phyloP scores from a whole-genome alignment of 2,113 vertebrate genomes.

The Ceyx margarethae region DNA sequence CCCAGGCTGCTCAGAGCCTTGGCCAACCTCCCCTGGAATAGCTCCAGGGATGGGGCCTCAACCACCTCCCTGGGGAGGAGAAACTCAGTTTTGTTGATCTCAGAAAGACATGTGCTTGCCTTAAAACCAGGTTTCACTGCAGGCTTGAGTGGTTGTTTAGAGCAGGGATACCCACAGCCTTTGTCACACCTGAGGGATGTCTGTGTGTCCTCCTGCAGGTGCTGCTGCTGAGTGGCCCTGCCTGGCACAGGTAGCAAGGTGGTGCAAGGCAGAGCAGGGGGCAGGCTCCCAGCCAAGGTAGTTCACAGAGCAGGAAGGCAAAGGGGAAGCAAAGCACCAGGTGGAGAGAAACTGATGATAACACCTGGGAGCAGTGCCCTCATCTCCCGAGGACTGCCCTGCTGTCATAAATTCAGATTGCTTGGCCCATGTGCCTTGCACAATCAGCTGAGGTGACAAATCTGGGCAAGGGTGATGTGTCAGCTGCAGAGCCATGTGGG shows the following conservation, averaged over 20 bases:
- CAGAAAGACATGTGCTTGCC: background rate
- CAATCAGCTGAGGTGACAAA: background rate
- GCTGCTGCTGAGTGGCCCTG: fast-evolving
- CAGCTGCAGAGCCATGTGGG: background rate
- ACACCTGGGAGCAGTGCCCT: background rate
- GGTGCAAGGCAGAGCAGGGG: fast-evolving
- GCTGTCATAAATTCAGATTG: background rate
- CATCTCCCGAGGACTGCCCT: background rate
- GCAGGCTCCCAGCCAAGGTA: too few species aligned
- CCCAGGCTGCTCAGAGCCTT: too few species aligned
- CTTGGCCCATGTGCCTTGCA: background rate
- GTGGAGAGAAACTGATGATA: background rate
- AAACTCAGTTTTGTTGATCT: background rate
- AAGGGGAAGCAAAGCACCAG: background rate
- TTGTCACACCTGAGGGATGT: fast-evolving
- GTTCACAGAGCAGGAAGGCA: background rate
- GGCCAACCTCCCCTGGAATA: too few species aligned
- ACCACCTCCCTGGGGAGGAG: too few species aligned
- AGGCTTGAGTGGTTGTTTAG: background rate
- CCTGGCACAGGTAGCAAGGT: background rate
- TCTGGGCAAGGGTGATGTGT: background rate
- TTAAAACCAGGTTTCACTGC: background rate
- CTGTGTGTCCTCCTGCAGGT: background rate
- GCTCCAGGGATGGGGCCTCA: too few species aligned
- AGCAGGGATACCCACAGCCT: background rate